These are phyloP conservation scores for Glaucomys volans DNA, from an alignment of 2,113 vertebrate genomes.

Conservation along the genomic window DNA sequence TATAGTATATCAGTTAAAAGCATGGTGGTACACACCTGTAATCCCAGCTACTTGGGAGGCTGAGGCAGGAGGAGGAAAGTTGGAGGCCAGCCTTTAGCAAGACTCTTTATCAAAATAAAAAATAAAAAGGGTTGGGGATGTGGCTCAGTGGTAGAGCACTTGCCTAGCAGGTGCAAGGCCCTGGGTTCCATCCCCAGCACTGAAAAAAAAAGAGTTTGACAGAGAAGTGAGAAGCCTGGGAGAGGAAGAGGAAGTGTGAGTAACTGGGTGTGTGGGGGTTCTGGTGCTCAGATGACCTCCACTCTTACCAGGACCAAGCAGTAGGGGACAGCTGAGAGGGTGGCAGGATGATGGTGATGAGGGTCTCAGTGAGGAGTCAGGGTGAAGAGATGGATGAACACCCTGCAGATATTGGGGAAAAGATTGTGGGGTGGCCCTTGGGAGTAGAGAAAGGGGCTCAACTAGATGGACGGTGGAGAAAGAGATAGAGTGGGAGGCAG, in stretches of 20 bases:
- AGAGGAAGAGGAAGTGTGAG: not conserved
- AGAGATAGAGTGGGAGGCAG: not conserved
- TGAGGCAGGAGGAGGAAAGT: not conserved
- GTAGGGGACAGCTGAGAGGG: not conserved
- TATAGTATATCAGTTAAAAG: not conserved
- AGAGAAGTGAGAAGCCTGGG: not conserved
- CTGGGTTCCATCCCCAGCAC: too few species aligned
- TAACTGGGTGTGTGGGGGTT: not conserved
- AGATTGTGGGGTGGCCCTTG: not conserved
- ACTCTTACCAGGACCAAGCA: not conserved
- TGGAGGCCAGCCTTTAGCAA: not conserved
- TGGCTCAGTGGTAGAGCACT: not conserved
- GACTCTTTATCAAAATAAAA: not conserved
- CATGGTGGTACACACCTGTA: not conserved
- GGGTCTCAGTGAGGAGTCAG: not conserved
- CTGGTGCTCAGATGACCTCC: not conserved
- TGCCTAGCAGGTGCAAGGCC: too few species aligned
- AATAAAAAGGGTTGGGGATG: not conserved
- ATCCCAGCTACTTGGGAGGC: not conserved
- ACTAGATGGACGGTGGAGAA: not conserved
- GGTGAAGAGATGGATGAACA: not conserved
- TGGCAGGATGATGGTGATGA: not conserved
- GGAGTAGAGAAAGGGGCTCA: not conserved
- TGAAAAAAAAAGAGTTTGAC: not conserved
- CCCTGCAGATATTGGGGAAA: not conserved